Evolutionary conservation across 2,113 vertebrate species (phyloP).

Genomic region (Bothrops jararaca): DNA sequence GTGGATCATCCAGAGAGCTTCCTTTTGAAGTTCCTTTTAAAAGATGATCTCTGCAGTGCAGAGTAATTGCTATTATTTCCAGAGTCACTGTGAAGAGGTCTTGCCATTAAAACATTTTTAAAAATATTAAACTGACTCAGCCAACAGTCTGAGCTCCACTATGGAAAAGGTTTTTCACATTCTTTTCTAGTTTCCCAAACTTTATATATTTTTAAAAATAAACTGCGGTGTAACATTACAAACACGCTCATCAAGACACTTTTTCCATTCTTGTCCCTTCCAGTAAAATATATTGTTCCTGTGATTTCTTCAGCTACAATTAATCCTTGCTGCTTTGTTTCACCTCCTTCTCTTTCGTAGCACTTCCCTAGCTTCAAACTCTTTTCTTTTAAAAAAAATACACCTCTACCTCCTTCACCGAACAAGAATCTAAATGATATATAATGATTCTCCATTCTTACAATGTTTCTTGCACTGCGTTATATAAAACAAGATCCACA

Average conservation of each 20-base stretch:
- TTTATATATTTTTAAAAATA: neutral
- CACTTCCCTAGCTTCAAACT: neutral
- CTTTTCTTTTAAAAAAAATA: neutral
- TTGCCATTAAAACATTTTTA: constrained; percentile 5
- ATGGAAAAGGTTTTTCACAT: neutral
- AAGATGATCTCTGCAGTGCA: neutral
- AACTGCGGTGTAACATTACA: neutral
- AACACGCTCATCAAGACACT: neutral
- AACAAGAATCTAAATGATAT: neutral
- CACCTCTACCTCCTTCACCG: neutral
- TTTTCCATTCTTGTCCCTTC: neutral
- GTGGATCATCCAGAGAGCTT: neutral
- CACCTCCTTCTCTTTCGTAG: neutral
- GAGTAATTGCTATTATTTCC: neutral
- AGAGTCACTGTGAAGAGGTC: neutral
- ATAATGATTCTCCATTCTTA: neutral
- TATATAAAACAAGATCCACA: neutral
- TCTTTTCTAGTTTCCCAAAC: constrained; percentile 6
- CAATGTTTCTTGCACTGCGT: neutral
- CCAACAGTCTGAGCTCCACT: neutral
- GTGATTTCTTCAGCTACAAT: constrained; percentile 15
- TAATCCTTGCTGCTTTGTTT: constrained; percentile 13
- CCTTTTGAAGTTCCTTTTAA: neutral
- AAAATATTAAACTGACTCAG: neutral
- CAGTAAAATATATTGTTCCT: neutral